Conservation (phyloP, 2,113 vertebrate species). For the Speoplatyrhinus poulsoni region DNA sequence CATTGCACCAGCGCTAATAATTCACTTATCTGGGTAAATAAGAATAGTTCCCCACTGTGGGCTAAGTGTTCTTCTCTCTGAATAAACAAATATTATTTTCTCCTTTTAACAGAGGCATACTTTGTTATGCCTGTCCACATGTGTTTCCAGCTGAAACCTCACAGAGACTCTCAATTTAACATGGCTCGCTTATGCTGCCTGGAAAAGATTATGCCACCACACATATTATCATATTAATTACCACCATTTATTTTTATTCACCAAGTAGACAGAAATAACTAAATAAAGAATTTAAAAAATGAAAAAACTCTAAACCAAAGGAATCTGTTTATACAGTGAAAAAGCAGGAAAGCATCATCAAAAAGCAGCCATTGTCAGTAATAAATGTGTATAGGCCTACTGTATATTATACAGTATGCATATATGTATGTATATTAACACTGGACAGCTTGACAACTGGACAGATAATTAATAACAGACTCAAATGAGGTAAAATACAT, state of each 20-base stretch:
- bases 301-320: constrained; percentile 48
- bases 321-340: constrained; percentile 55
- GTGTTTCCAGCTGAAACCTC: constrained; percentile 68
- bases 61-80: constrained; percentile 20
- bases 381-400: not conserved
- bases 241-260: constrained; percentile 55
- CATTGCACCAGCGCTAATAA: constrained; percentile 22
- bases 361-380: constrained; percentile 8
- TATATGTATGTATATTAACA: no score
- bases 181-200: constrained; percentile 50
- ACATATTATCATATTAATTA: constrained; percentile 71
- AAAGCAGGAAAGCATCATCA: not conserved
- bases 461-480: no score
- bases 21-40: constrained; percentile 45
- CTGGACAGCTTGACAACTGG: no score
- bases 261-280: constrained; percentile 39
- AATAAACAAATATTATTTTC: constrained; percentile 59
- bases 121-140: constrained; percentile 51
- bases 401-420: not conserved
- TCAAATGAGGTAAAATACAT: not conserved
- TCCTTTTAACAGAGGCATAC: constrained; percentile 56
- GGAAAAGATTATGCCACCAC: constrained; percentile 61
- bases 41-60: constrained; percentile 43
- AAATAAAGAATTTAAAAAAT: constrained; percentile 48
- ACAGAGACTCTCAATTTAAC: constrained; percentile 60